phyloP scores from a whole-genome alignment of 2,797 vertebrate genomes.

The Tauraco hartlaubi region DNA sequence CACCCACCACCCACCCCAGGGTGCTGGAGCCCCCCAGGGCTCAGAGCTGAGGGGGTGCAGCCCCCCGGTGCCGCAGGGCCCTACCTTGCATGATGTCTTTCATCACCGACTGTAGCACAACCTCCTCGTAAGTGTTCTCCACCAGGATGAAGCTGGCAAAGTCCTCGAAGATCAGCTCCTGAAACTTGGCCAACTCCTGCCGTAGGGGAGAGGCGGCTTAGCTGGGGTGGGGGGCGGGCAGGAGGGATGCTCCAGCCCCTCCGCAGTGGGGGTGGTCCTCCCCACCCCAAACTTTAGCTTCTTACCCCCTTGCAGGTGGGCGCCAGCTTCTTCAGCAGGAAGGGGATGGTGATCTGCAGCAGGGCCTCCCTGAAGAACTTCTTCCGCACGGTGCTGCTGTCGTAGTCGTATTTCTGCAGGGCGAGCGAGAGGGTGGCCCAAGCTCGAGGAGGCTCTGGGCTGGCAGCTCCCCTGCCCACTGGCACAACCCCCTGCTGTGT shows the following conservation, averaged over 20 bases:
- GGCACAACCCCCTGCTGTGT: not conserved
- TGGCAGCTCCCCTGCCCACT: rapidly evolving
- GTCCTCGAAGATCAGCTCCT: slow-evolving; percentile 97
- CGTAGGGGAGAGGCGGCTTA: rapidly evolving
- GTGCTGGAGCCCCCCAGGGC: not conserved
- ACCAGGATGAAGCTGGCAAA: slow-evolving; percentile 93
- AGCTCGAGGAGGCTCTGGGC: rapidly evolving
- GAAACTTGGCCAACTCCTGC: slow-evolving; percentile 92
- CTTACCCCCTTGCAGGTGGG: slow-evolving; percentile 90
- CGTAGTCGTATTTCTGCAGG: slow-evolving; percentile 93
- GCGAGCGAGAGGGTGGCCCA: rapidly evolving
- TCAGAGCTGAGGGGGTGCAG: not conserved
- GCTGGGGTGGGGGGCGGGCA: rapidly evolving
- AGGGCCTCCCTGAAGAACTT: slow-evolving; percentile 97
- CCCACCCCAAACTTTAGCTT: not conserved
- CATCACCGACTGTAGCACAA: slow-evolving; percentile 93
- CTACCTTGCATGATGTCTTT: slow-evolving; percentile 97
- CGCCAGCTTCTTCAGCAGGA: slow-evolving; percentile 92
- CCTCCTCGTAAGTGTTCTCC: slow-evolving; percentile 95
- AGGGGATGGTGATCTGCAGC: slow-evolving; percentile 96
- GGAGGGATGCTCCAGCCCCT: not conserved
- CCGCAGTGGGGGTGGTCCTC: rapidly evolving
- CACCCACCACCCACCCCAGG: not conserved
- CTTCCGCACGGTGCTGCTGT: slow-evolving; percentile 97
- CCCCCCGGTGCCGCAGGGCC: not conserved